A percentile compares a stretch with the other conserved stretches of the same genome.
Evolutionary conservation across 2,113 vertebrate species (phyloP).

Genomic region (Heterocephalus glaber): DNA sequence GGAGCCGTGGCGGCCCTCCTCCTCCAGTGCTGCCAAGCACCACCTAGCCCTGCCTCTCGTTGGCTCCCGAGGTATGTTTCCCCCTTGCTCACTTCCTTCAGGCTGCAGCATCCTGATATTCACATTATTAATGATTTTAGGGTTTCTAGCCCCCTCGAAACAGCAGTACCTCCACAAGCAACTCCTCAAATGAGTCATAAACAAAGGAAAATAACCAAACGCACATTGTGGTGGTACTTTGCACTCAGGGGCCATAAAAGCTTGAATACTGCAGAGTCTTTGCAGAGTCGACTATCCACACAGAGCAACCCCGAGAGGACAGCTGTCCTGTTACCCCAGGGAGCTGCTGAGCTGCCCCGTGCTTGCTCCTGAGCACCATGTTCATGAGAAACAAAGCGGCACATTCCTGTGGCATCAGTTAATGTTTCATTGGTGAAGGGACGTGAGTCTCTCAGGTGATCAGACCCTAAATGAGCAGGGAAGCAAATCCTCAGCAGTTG

Average conservation of each 20-base stretch:
- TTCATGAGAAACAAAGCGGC: neutral
- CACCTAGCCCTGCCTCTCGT: neutral
- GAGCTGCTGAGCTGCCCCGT: neutral
- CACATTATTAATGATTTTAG: conserved; percentile 22
- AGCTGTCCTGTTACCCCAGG: neutral
- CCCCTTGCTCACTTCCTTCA: neutral
- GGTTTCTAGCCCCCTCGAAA: conserved; percentile 31
- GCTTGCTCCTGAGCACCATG: neutral
- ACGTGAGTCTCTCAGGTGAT: conserved; percentile 50
- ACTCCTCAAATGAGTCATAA: conserved; percentile 21
- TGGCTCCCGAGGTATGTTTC: neutral
- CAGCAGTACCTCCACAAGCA: neutral
- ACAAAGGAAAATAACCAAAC: neutral
- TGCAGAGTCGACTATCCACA: neutral
- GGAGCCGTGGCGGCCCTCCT: neutral
- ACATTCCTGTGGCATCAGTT: neutral
- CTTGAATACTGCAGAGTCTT: neutral
- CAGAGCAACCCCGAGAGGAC: neutral
- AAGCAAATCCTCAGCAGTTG: neutral
- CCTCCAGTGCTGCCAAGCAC: neutral
- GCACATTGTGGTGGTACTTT: rapidly evolving
- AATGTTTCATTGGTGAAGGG: neutral
- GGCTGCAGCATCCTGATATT: neutral
- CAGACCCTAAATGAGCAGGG: conserved; percentile 65
- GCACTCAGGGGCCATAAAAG: neutral